Conservation (phyloP, 2,888 invertebrate species). For the Drosophila kokeensis region DNA sequence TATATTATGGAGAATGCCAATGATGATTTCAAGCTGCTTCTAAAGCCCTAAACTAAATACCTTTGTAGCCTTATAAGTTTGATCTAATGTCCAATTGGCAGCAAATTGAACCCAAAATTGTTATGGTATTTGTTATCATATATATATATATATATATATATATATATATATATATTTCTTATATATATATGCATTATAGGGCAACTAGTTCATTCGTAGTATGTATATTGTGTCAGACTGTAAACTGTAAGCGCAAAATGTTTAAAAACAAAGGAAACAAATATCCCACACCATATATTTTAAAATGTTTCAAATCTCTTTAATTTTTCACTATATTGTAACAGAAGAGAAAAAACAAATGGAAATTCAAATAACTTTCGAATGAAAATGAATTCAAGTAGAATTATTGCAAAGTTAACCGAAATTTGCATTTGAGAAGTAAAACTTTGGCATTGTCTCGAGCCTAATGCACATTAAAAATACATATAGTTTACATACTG, state of each 20-base stretch:
- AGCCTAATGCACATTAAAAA: conserved; percentile 11
- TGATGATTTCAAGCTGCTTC: conserved; percentile 83
- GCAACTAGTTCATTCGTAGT: conserved; percentile 24
- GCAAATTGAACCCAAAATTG: conserved; percentile 21
- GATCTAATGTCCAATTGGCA: conserved; percentile 14
- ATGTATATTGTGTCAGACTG: conserved; percentile 31
- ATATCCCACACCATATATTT: conserved; percentile 2
- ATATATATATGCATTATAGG: background rate
- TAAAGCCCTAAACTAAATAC: conserved; percentile 73
- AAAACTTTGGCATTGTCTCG: conserved; percentile 28
- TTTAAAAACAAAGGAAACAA: conserved; percentile 7
- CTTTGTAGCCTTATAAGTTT: conserved; percentile 30
- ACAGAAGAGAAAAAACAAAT: background rate
- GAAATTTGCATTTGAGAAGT: conserved; percentile 29
- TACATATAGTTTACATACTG: conserved; percentile 11
- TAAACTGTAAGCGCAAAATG: conserved; percentile 51
- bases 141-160: background rate
- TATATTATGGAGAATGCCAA: conserved; percentile 84
- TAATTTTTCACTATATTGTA: conserved; percentile 19
- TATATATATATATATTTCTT: no score
- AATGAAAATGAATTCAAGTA: conserved; percentile 2
- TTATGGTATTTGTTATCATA: background rate
- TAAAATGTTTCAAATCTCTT: conserved; percentile 7
- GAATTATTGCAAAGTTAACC: conserved; percentile 21
- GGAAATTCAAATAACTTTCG: background rate